A percentile compares a stretch with the other conserved stretches of the same genome.
These are phyloP conservation scores for Schlechtendalia chinensis DNA, from an alignment of 1,140 invertebrate genomes.

Conservation along the genomic window DNA sequence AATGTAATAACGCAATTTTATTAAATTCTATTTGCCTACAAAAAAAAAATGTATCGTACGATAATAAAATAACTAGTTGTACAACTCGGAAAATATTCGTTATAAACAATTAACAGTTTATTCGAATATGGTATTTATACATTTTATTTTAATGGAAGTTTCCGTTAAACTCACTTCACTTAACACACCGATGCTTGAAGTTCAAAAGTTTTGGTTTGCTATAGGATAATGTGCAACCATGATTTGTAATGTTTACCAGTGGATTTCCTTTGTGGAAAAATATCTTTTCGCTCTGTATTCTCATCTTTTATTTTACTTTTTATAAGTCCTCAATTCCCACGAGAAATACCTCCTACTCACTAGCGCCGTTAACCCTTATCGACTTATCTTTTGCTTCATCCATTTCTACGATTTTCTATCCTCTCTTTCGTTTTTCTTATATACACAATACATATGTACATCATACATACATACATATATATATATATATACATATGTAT, in stretches of 20 bases:
- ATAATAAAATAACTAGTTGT: too few relatives aligned
- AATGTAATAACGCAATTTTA: too few relatives aligned
- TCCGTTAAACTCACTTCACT: neutral
- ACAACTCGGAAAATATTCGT: too few relatives aligned
- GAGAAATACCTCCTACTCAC: slow-evolving; percentile 1
- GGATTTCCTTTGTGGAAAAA: neutral
- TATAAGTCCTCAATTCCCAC: slow-evolving; percentile 16
- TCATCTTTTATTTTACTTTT: slow-evolving; percentile 24
- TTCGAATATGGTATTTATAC: too few relatives aligned
- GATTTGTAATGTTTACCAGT: neutral
- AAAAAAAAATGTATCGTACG: too few relatives aligned
- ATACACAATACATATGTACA: too few relatives aligned
- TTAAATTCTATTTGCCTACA: too few relatives aligned
- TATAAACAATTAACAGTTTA: too few relatives aligned
- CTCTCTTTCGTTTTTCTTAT: neutral
- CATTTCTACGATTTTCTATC: neutral
- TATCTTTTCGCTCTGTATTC: neutral
- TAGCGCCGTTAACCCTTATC: neutral
- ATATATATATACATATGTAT: too few relatives aligned
- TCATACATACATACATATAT: too few relatives aligned
- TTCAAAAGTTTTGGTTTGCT: neutral
- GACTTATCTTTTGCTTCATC: slow-evolving; percentile 1
- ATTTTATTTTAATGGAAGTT: too few relatives aligned
- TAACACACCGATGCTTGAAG: neutral
- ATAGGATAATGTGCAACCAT: neutral